Base-by-base conservation (phyloP, 2,888 invertebrate genomes). In the Epistrophe eligans region DNA sequence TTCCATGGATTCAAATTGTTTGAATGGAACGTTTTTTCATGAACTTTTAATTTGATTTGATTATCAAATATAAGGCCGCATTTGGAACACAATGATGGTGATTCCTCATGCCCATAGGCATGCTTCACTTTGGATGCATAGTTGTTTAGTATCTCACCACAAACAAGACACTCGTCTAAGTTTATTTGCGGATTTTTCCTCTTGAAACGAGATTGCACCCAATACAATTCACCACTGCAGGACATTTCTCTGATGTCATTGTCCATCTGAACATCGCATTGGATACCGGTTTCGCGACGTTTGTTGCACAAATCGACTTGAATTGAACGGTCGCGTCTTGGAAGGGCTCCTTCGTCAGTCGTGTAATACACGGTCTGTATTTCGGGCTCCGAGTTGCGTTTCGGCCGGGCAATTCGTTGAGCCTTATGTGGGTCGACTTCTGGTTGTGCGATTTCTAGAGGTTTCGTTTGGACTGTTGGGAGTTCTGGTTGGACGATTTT, bases 261-360 rank as follows among this genome's bases (percentile, higher is more conserved):
- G 3, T 84, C 83, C 3, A 77, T 48, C 24, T 70, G 60, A 9
- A 80, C 40, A 28, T 84, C 77, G 17, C 84, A 84, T 45, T 84
- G 84, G 24, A 62, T 64, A 1, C 35, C 45, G 15, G 32, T 64
- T 24, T 62, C 74, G 1, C 9, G 17, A 10, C 5, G 64, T 11
- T 13, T 38, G 1, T 6, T 24, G 3, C 43, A 11, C 1, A 71
- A 70, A 15, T 74, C 67, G 1, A 48, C 70, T 71, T 84, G 84
- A 45, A 52, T 13, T 38, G 62, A 40, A n/a, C 84, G 79, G 11
- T 76, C 64, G 0, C 79, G 62, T 15, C 60, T 48, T n/a, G 83
- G 67, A 55, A 2, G 19, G 0, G 9, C 17, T 7, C 35, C 35
- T 6, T 48, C 72, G 0, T 66, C 48, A 8, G 67, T 55, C 5